These are phyloP conservation scores for Tricholaema leucomelas DNA, from an alignment of 2,113 vertebrate genomes.

Conservation along the genomic window DNA sequence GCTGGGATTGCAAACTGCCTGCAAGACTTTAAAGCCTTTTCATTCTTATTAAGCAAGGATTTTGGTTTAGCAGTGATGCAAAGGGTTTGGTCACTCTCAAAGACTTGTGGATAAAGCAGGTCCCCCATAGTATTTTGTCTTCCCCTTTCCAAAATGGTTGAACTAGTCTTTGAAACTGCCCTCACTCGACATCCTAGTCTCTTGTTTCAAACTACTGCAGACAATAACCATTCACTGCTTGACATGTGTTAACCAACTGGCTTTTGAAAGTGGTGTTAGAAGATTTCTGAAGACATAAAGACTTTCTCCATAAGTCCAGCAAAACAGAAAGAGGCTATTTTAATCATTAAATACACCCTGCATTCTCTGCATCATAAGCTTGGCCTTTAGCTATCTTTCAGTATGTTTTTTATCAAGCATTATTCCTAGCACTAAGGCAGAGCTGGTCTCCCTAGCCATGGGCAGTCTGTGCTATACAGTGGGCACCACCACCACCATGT, in stretches of 20 bases:
- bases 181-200: not conserved
- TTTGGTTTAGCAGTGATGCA: not conserved
- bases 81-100: not conserved
- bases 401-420: not conserved
- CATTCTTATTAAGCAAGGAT: not conserved
- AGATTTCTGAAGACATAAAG: not conserved
- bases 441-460: not conserved
- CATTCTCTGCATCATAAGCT: not conserved
- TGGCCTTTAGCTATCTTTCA: not conserved
- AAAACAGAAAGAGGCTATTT: not conserved
- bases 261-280: not conserved
- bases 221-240: not conserved
- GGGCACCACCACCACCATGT: not conserved
- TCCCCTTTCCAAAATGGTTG: not conserved
- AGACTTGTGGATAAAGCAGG: not conserved
- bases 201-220: not conserved
- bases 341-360: not conserved
- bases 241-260: not conserved
- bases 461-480: not conserved
- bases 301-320: not conserved
- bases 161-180: not conserved
- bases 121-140: not conserved
- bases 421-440: not conserved
- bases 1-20: not conserved
- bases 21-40: not conserved